These are phyloP conservation scores for Pachyuromys duprasi DNA, from an alignment of 2,797 vertebrate species.

Conservation along the genomic window DNA sequence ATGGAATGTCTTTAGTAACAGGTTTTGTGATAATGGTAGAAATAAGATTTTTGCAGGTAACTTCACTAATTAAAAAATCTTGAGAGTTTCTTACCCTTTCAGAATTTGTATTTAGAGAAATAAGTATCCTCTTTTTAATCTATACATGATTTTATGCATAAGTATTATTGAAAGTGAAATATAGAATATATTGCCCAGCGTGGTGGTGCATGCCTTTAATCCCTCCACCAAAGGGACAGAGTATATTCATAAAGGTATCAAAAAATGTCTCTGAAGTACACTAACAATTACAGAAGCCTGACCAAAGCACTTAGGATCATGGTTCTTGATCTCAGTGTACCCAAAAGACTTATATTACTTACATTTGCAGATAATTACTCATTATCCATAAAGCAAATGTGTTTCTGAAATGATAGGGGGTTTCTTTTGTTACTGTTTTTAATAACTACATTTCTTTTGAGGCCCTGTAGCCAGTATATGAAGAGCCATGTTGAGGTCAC, in stretches of 20 bases:
- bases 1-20: conserved; percentile 3
- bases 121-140: conserved; percentile 11
- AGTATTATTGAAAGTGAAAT: conserved; percentile 31
- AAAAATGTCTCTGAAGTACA: conserved; percentile 27
- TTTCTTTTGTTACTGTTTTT: background rate
- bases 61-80: background rate
- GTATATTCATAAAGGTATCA: background rate
- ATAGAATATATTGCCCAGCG: background rate
- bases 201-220: background rate
- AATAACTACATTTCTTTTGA: conserved; percentile 44
- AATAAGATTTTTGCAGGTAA: conserved; percentile 22
- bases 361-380: background rate
- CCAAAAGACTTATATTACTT: background rate
- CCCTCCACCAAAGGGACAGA: background rate
- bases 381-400: conserved; percentile 10
- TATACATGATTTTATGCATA: background rate
- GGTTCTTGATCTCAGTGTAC: conserved; percentile 10
- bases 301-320: background rate
- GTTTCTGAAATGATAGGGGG: background rate
- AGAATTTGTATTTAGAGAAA: conserved; percentile 44
- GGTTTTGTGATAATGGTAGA: background rate
- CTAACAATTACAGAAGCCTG: conserved; percentile 1
- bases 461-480: background rate
- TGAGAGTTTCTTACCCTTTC: background rate
- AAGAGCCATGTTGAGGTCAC: conserved; percentile 19